These are phyloP conservation scores for Pomatostomus ruficeps DNA, from an alignment of 2,113 vertebrate genomes.

Conservation along the genomic window DNA sequence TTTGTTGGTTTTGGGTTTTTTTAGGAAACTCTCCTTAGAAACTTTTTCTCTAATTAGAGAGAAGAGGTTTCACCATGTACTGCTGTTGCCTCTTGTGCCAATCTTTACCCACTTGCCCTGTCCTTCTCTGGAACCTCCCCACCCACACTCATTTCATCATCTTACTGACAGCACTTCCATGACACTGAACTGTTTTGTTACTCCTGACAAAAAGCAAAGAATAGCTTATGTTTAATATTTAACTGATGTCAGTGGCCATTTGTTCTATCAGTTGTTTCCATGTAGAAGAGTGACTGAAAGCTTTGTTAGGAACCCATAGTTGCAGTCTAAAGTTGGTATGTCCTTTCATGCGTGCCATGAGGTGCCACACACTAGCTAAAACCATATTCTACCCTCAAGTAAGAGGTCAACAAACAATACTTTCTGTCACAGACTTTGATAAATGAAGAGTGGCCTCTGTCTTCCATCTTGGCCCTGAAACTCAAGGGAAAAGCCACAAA, in stretches of 20 bases:
- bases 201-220: not conserved
- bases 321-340: not conserved
- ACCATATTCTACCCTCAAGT: not conserved
- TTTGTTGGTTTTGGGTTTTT: not conserved
- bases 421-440: not conserved
- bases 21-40: not conserved
- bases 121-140: conserved; percentile 33
- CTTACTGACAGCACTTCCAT: not conserved
- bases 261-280: not conserved
- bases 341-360: not conserved
- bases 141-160: conserved; percentile 31
- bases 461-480: not conserved
- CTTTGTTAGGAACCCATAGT: not conserved
- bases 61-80: not conserved
- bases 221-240: not conserved
- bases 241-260: not conserved
- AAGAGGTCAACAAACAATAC: not conserved
- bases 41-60: not conserved
- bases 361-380: not conserved
- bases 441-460: not conserved
- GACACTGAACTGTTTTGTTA: not conserved
- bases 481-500: not conserved
- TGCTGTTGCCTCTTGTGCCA: not conserved
- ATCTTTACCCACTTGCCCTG: not conserved
- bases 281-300: not conserved